These are phyloP conservation scores for Peromyscus californicus DNA, from an alignment of 2,113 vertebrate genomes.

Conservation along the genomic window DNA sequence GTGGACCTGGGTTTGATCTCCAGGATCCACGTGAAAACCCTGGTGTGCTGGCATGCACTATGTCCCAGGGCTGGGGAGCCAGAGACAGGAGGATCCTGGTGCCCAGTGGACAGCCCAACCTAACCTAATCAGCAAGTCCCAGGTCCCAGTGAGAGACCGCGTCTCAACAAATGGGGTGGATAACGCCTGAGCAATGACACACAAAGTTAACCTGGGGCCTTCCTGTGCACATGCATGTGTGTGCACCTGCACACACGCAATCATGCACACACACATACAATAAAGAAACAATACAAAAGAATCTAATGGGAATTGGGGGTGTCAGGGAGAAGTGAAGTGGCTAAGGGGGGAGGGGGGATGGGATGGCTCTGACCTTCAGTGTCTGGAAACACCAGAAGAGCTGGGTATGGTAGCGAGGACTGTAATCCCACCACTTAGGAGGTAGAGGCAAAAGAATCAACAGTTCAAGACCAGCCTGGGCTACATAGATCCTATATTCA, in stretches of 20 bases:
- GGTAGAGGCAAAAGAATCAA: neutral
- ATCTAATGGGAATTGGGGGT: neutral
- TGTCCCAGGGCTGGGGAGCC: neutral
- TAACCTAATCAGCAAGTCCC: neutral
- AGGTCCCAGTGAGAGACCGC: neutral
- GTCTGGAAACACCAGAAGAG: neutral
- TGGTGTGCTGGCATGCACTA: neutral
- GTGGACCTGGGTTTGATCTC: too few species aligned
- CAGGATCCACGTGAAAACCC: too few species aligned
- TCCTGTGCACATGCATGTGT: neutral
- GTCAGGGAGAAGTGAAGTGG: neutral
- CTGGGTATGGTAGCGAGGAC: too few species aligned
- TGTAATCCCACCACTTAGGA: neutral
- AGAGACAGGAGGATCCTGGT: neutral
- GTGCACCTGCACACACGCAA: neutral
- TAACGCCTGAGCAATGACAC: neutral
- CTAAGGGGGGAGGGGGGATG: neutral
- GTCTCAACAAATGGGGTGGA: neutral
- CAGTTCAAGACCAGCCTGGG: neutral
- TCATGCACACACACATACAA: neutral
- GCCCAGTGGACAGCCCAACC: neutral
- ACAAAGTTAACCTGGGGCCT: neutral
- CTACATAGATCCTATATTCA: neutral
- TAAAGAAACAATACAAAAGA: neutral
- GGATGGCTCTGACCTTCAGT: neutral